Evolutionary conservation across 2,888 invertebrate genomes (phyloP).

Genomic region (Ptychoptera contaminata): DNA sequence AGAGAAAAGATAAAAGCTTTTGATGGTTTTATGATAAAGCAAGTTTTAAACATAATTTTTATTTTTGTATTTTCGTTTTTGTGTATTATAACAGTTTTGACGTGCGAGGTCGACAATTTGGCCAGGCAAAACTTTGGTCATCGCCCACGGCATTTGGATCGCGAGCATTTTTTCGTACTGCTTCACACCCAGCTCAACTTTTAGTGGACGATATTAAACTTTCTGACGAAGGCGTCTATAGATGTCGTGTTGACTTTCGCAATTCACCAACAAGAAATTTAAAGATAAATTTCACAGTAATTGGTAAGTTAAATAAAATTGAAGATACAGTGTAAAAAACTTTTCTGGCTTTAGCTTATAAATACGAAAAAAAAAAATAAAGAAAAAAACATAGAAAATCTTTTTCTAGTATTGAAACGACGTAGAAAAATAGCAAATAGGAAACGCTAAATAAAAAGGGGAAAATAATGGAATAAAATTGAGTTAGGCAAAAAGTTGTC

Average conservation of each 20-base stretch:
- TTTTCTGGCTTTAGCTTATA: too few species aligned
- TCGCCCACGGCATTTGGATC: constrained; percentile 59
- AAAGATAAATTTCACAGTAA: constrained; percentile 58
- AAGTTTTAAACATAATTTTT: neutral
- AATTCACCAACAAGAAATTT: constrained; percentile 57
- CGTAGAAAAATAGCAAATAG: too few species aligned
- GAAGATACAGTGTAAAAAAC: too few species aligned
- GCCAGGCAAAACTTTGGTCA: constrained; percentile 70
- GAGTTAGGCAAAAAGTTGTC: too few species aligned
- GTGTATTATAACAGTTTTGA: constrained; percentile 45
- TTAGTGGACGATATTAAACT: constrained; percentile 45
- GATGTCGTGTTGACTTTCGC: constrained; percentile 58
- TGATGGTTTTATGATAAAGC: too few species aligned
- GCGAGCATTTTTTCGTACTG: constrained; percentile 69
- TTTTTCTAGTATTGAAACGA: too few species aligned
- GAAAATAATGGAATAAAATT: too few species aligned
- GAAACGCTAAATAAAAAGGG: too few species aligned
- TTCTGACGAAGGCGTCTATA: constrained; percentile 51
- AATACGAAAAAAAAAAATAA: too few species aligned
- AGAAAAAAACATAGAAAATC: too few species aligned
- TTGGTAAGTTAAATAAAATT: constrained; percentile 37
- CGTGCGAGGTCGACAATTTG: constrained; percentile 52
- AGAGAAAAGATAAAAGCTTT: too few species aligned
- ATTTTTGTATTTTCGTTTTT: constrained; percentile 7
- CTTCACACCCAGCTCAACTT: constrained; percentile 63